Base-by-base conservation (phyloP, 2,797 vertebrate species). In the Sebastiscus albofasciatus region DNA sequence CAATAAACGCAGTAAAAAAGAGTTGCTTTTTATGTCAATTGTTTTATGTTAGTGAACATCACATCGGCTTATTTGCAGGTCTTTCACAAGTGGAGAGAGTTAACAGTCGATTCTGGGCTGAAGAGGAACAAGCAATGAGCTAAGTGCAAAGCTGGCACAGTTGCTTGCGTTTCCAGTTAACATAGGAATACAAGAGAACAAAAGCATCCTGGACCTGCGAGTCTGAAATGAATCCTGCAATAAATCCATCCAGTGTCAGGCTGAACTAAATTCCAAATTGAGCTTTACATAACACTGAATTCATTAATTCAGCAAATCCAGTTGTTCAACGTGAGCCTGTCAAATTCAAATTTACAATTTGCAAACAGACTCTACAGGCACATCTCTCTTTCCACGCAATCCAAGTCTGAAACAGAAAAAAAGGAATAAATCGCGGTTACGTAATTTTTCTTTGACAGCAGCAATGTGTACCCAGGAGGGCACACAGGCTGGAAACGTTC, bases 381-480 rank as follows among this genome's bases (percentile, higher is more conserved):
- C 16, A 39, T 22, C 9, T 67, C n/a, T 29, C 18, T 66, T 22
- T 22, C 52, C 20, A 4, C 1, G 12, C 31, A 27, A 54, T 76
- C 39, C 9, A 24, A 58, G 62, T 54, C 26, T 33, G n/a, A 46
- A 66, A 79, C 72, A 59, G 67, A 65, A 77, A 83, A 34, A 69
- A 34, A 69, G 56, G 34, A 81, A 67, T 80, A 49, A 52, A 3
- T 56, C 27, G 46, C 14, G 1, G 64, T 74, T 67, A 27, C 6
- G 8, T 80, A 8, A 52, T 89, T 86, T 83, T 67, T 77, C 73
- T 66, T 67, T 61, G 84, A 90, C 86, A 81, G 76, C 56, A 24
- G 67, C 81, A 75, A 72, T 80, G 71, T 89, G 84, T 70, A 60
- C 65, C 58, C 76, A 72, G n/a, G 42, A 83, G 77, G 58, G 34